These are phyloP conservation scores for Agelastica alni DNA, from an alignment of 2,888 invertebrate species.

Conservation along the genomic window DNA sequence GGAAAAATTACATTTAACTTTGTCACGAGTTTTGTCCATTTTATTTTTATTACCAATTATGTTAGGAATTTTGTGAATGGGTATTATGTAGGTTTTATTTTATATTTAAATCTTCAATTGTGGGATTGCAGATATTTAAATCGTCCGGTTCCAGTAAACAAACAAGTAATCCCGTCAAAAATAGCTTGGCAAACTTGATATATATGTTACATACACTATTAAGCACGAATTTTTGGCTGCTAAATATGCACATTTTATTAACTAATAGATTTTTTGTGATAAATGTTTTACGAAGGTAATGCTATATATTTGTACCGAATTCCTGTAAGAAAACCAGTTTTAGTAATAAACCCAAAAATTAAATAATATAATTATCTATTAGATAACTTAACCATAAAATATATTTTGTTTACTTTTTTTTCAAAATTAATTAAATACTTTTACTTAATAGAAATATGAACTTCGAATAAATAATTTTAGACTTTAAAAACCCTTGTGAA, in stretches of 20 bases:
- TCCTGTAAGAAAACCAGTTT: too few species aligned
- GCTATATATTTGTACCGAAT: too few species aligned
- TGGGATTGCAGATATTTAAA: conserved; percentile 1
- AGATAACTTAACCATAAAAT: too few species aligned
- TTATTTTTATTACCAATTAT: background rate
- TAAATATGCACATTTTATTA: conserved; percentile 23
- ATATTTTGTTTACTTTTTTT: too few species aligned
- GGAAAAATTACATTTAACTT: conserved; percentile 10
- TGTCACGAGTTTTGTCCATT: conserved; percentile 16
- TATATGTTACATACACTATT: conserved; percentile 5
- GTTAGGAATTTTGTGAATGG: conserved; percentile 8
- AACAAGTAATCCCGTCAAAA: conserved; percentile 12
- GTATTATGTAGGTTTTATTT: background rate
- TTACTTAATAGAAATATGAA: too few species aligned
- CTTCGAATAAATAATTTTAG: too few species aligned
- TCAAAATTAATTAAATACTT: too few species aligned
- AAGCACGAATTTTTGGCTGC: conserved; percentile 4
- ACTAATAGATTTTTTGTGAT: too few species aligned
- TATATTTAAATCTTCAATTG: background rate
- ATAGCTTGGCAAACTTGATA: conserved; percentile 16
- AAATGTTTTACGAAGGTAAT: too few species aligned
- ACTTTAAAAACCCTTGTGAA: too few species aligned
- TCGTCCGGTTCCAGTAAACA: conserved; percentile 8
- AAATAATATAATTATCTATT: too few species aligned
- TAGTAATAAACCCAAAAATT: too few species aligned